Evolutionary conservation across 2,888 invertebrate species (phyloP), one percentile per base, ranked within the genome.

Genomic region (Teinopalpus imperialis): DNA sequence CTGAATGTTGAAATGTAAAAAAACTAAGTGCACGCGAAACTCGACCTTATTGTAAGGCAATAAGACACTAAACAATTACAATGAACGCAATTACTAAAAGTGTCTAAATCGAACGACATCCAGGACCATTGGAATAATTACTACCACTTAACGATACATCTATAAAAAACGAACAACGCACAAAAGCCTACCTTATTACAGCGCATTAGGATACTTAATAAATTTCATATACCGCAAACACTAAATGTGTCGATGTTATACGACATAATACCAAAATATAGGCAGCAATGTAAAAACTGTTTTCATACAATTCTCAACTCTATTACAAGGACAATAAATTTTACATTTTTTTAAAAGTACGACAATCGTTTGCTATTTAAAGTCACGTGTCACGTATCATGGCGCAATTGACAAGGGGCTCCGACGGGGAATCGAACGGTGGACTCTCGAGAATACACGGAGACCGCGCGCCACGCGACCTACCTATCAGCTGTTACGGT

Each of bases 391-490:
- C 40, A 35, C 27, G 31, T 50, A 51, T 50, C 41, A 48, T 48
- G 43, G 40, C 20, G n/a, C 39, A 18, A 27, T 31, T 27, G 53
- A 43, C 52, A 21, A 6, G 53, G 52, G 54, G 56, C 34, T 43
- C 37, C 49, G 29, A 48, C 26, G 35, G 53, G 56, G 64, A 55
- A 56, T 56, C 52, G 54, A 58, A 57, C 52, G 43, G 34, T 35
- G 39, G 40, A 51, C 67, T 58, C 66, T 18, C 23, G 65, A 61
- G 67, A 54, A 59, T 56, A 56, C 48, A 46, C 30, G 18, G 47
- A 43, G 43, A 46, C 48, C 41, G 45, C 53, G 59, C 41, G 54
- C 24, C 63, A 57, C 66, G 66, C 57, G 64, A 53, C 59, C 39
- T 12, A 4, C 14, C 9, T 4, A 10, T 27, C 20, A 12, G 8